Percentiles rank a stretch among this genome's conserved stretches.
Conservation (phyloP, 2,888 invertebrate genomes). For the Baccha elongata region DNA sequence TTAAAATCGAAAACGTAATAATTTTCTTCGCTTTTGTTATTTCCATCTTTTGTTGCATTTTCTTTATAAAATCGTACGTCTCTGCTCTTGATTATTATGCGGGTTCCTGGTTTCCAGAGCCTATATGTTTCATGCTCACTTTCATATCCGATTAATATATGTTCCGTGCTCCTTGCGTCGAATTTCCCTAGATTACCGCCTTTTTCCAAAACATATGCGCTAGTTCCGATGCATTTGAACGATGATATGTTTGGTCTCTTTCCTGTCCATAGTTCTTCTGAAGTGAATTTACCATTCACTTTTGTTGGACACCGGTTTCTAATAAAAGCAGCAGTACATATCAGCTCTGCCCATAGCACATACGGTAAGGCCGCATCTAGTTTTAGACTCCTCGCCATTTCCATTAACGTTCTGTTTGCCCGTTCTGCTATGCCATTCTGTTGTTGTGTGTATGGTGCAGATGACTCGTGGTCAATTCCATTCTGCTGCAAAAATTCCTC, state of each 20-base stretch:
- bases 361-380: constrained; percentile 25
- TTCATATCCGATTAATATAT: constrained; percentile 1
- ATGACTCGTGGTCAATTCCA: too few relatives aligned
- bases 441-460: too few relatives aligned
- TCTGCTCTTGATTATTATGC: too few relatives aligned
- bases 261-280: constrained; percentile 36
- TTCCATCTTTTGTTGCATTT: too few relatives aligned
- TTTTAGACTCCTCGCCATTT: constrained; percentile 35
- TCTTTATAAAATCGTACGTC: too few relatives aligned
- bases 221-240: constrained; percentile 15
- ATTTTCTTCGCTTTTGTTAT: too few relatives aligned
- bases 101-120: too few relatives aligned
- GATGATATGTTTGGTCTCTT: constrained; percentile 21
- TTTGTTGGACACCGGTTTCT: constrained; percentile 41
- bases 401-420: too few relatives aligned
- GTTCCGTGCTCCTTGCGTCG: too few relatives aligned
- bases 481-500: too few relatives aligned
- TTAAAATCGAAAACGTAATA: too few relatives aligned
- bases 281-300: neutral
- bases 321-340: constrained; percentile 24
- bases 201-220: constrained; percentile 16
- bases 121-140: constrained; percentile 3
- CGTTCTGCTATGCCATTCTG: too few relatives aligned
- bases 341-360: constrained; percentile 20
- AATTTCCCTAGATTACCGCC: constrained; percentile 12